Base-by-base conservation (phyloP, 2,888 invertebrate genomes). In the Leptogaster cylindrica region DNA sequence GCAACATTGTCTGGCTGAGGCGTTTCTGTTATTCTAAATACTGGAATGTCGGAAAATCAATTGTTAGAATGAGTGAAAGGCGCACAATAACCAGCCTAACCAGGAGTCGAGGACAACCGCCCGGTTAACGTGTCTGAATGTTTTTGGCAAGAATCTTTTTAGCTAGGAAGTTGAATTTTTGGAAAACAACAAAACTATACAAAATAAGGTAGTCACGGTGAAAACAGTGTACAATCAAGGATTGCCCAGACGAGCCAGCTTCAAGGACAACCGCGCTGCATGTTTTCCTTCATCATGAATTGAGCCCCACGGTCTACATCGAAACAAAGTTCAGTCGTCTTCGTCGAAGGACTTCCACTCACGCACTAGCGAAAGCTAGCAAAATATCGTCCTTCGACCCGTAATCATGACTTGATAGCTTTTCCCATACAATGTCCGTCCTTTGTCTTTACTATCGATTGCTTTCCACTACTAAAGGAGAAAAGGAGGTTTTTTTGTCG, bases 261-360 rank as follows among this genome's bases (percentile, higher is more conserved):
- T 52, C 52, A 52, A 52, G 52, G 52, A 52, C 33, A 52, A 52
- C 33, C 33, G 52, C 31, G n/a, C n/a, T 33, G 16, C 33, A 52
- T 52, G 25, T 28, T 51, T 27, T 28, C n/a, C 33, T 50, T 27
- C 50, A 12, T 10, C n/a, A 3, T n/a, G n/a, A n/a, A n/a, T n/a
- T n/a, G n/a, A n/a, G n/a, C n/a, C n/a, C n/a, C 6, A 10, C 14
- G 14, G 10, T 39, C 39, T 39, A 12, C 39, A 7, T 52, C 16
- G 52, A 52, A 52, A 52, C 52, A 52, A 52, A 52, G 16, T 20
- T n/a, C 8, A n/a, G n/a, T 52, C 23, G 52, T 31, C 52, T 31
- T 52, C 33, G 33, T 33, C 52, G 33, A 52, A 33, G 52, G 31
- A 18, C 33, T 10, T 5, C 10, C 33, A 2, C 52, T 33, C 55